These are phyloP conservation scores for Aradus depressus DNA, from an alignment of 2,888 invertebrate species.

Conservation along the genomic window DNA sequence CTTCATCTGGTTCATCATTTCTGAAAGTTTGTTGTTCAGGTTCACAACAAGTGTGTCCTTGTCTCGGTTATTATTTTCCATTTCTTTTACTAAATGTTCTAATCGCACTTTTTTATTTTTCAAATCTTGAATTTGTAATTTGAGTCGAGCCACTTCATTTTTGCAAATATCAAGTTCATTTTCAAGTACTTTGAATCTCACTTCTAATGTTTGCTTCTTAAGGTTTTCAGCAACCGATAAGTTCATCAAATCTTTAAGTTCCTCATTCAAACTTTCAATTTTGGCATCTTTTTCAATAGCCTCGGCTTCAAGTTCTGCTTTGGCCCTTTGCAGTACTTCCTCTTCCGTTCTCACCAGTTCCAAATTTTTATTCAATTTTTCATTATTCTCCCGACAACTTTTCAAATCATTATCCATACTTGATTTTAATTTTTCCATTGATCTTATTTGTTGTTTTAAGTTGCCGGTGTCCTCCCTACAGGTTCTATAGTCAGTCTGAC, in stretches of 20 bases:
- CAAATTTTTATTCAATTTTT: slow-evolving; percentile 9
- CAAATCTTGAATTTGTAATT: slow-evolving; percentile 12
- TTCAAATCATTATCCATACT: slow-evolving; percentile 8
- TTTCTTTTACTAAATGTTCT: slow-evolving; percentile 12
- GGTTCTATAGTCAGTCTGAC: background rate
- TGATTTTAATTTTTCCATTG: slow-evolving; percentile 10
- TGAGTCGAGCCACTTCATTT: slow-evolving; percentile 17
- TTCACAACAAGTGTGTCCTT: slow-evolving; percentile 16
- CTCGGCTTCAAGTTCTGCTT: slow-evolving; percentile 11
- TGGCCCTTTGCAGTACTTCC: background rate
- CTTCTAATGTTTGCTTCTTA: slow-evolving; percentile 10
- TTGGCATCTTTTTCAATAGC: slow-evolving; percentile 11
- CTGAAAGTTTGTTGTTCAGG: slow-evolving; percentile 6
- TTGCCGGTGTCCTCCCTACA: slow-evolving; percentile 12
- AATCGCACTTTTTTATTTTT: slow-evolving; percentile 8
- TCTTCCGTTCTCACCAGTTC: slow-evolving; percentile 2
- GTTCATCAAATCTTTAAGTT: too few species aligned
- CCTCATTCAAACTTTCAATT: slow-evolving; percentile 8
- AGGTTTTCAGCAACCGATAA: background rate
- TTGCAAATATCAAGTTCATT: background rate
- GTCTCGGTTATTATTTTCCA: slow-evolving; percentile 13
- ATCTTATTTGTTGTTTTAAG: slow-evolving; percentile 5
- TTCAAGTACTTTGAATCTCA: background rate
- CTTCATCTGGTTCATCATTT: slow-evolving; percentile 13
- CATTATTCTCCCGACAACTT: slow-evolving; percentile 10